Base-by-base conservation (phyloP, 2,797 vertebrate species). In the Catamblyrhynchus diadema region DNA sequence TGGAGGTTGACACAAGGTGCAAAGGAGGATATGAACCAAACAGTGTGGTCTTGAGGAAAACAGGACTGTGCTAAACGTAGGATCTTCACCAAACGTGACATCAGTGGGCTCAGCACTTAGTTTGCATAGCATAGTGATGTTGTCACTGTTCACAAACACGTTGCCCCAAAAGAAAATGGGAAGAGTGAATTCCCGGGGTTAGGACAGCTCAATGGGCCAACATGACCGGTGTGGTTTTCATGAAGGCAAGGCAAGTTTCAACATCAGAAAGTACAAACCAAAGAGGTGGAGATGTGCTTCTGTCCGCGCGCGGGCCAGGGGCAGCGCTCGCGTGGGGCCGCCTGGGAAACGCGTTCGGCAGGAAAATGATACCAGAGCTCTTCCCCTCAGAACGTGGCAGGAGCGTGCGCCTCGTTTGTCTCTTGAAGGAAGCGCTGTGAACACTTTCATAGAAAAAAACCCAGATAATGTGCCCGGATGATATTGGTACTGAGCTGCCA, bases 101-200 rank as follows among this genome's bases (percentile, higher is more conserved):
- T 51, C 94, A 78, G 95, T 25, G 94, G 88, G 94, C 93, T 96
- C 94, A 93, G 93, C 94, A 53, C 95, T 94, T 53, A 35, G 91
- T 94, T 97, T 97, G 97, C 96, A 97, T 97, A 97, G 96, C 96
- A 71, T 86, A 93, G 67, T 28, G 94, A 94, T 96, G 96, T 90
- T 93, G 88, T 93, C 83, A 14, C 74, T 53, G 72, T 83, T 75
- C 91, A 96, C 96, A 93, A 83, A 95, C 93, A 79, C 23, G 35
- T 90, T 41, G 93, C 88, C 90, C 90, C 50, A 61, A 84, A 88
- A 81, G 59, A 57, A 72, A 80, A 85, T 0, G 5, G 84, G 82
- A 51, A 54, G 72, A 79, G 87, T 27, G 86, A 87, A 59, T 60
- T 79, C 72, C 78, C 9, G 14, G 45, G 16, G 47, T 28, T 15